phyloP scores from a whole-genome alignment of 2,888 invertebrate species.

The Quadriops clusia region DNA sequence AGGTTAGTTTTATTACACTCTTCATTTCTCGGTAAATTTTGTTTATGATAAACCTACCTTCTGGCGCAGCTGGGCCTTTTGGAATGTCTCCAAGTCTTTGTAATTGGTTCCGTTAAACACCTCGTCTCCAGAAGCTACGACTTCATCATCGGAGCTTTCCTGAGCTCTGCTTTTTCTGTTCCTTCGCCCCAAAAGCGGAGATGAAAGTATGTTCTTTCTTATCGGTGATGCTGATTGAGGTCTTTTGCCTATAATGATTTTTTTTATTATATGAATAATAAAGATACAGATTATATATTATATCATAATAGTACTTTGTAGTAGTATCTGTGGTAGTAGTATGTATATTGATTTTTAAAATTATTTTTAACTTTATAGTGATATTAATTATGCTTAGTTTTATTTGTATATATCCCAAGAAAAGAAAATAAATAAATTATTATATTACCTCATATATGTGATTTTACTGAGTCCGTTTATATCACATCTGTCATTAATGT shows the following conservation, averaged over 20 bases:
- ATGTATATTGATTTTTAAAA: no score
- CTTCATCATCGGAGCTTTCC: slow-evolving; percentile 77
- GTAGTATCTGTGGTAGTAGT: no score
- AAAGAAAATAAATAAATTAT: no score
- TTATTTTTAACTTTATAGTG: no score
- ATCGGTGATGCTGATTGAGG: slow-evolving; percentile 74
- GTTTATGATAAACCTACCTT: slow-evolving; percentile 50
- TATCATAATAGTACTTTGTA: no score
- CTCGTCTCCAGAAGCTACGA: slow-evolving; percentile 44
- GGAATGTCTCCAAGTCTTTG: slow-evolving; percentile 79
- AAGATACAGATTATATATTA: slow-evolving; percentile 5
- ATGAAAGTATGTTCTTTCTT: slow-evolving; percentile 66
- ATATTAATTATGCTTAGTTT: no score
- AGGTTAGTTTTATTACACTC: no score
- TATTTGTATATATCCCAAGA: no score
- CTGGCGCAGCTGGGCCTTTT: slow-evolving; percentile 81
- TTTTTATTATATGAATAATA: no score
- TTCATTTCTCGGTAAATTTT: neutral
- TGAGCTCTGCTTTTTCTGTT: slow-evolving; percentile 59
- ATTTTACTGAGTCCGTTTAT: no score
- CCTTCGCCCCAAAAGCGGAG: slow-evolving; percentile 65
- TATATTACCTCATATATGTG: no score
- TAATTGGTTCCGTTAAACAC: slow-evolving; percentile 60
- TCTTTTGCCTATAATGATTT: slow-evolving; percentile 44
- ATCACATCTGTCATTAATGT: no score